Evolutionary conservation across 2,888 invertebrate species (phyloP).

Genomic region (Hirtodrosophila cameraria): DNA sequence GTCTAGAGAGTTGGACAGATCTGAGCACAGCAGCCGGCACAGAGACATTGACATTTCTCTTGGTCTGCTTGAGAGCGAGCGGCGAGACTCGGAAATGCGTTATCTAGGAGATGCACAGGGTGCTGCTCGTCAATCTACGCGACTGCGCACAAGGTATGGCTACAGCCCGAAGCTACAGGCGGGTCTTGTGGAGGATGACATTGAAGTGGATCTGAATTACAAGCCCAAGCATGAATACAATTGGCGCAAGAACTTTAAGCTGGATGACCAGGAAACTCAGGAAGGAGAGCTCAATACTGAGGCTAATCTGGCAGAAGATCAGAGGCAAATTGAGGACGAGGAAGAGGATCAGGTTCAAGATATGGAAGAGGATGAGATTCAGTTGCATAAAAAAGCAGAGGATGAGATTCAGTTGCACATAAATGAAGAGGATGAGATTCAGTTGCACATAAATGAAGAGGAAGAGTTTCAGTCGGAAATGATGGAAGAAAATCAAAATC

Average conservation of each 20-base stretch:
- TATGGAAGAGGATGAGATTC: too few relatives aligned
- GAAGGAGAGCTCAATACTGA: slow-evolving; percentile 20
- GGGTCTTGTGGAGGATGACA: slow-evolving; percentile 59
- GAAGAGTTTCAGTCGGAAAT: not conserved
- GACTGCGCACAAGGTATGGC: slow-evolving; percentile 82
- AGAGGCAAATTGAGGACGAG: too few relatives aligned
- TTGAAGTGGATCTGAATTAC: slow-evolving; percentile 81
- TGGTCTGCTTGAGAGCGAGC: slow-evolving; percentile 74
- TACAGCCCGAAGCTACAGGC: slow-evolving; percentile 76
- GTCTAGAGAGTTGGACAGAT: slow-evolving; percentile 56
- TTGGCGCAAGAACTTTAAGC: slow-evolving; percentile 83
- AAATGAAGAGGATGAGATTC: not conserved
- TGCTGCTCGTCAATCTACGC: slow-evolving; percentile 75
- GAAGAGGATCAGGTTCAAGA: slow-evolving; percentile 1
- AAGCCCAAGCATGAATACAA: slow-evolving; percentile 83
- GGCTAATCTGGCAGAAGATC: not conserved
- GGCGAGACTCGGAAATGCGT: slow-evolving; percentile 75
- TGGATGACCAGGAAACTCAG: slow-evolving; percentile 71
- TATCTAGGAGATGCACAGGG: slow-evolving; percentile 81
- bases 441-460: slow-evolving; percentile 1
- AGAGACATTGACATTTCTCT: slow-evolving; percentile 57
- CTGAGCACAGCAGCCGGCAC: slow-evolving; percentile 41
- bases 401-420: too few relatives aligned
- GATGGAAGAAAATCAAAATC: not conserved
- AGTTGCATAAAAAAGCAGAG: too few relatives aligned